A percentile compares a stretch with the other conserved stretches of the same genome.
These are phyloP conservation scores for Zaprionus bogoriensis DNA, from an alignment of 2,888 invertebrate species.

Conservation along the genomic window DNA sequence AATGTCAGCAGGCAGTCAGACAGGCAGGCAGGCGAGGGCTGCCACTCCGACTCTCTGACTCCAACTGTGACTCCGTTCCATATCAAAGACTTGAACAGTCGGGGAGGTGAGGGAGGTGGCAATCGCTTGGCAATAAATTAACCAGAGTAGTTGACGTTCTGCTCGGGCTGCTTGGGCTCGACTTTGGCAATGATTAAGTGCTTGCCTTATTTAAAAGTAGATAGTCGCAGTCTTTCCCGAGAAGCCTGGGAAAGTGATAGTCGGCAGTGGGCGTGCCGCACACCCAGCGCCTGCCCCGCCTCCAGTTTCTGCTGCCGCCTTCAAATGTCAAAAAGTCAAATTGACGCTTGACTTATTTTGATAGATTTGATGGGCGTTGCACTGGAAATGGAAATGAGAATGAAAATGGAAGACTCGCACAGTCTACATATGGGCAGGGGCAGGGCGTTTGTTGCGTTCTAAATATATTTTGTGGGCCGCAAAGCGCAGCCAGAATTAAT, in stretches of 20 bases:
- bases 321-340: conserved; percentile 62
- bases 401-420: neutral
- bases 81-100: conserved; percentile 23
- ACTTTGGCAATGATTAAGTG: conserved; percentile 72
- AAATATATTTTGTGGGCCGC: conserved; percentile 43
- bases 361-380: conserved; percentile 72
- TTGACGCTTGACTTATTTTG: conserved; percentile 77
- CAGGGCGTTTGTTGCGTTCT: conserved; percentile 21
- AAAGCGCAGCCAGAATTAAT: conserved; percentile 48
- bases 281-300: neutral
- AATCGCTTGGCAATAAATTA: conserved; percentile 78
- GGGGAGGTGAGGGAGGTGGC: conserved; percentile 27
- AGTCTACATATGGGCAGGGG: neutral
- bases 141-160: conserved; percentile 68
- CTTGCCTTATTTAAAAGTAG: conserved; percentile 46
- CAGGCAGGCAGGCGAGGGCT: conserved; percentile 7
- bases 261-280: conserved; percentile 36
- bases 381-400: conserved; percentile 1
- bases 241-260: conserved; percentile 38
- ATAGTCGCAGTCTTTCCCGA: conserved; percentile 11
- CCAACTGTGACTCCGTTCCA: conserved; percentile 18
- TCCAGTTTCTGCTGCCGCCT: neutral
- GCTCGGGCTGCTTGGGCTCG: conserved; percentile 50
- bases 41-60: too few species aligned
- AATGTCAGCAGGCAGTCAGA: conserved; percentile 72